Percentiles rank a stretch among this genome's conserved stretches.
These are phyloP conservation scores for Antennarius maculatus DNA, from an alignment of 2,797 vertebrate genomes.

Conservation along the genomic window DNA sequence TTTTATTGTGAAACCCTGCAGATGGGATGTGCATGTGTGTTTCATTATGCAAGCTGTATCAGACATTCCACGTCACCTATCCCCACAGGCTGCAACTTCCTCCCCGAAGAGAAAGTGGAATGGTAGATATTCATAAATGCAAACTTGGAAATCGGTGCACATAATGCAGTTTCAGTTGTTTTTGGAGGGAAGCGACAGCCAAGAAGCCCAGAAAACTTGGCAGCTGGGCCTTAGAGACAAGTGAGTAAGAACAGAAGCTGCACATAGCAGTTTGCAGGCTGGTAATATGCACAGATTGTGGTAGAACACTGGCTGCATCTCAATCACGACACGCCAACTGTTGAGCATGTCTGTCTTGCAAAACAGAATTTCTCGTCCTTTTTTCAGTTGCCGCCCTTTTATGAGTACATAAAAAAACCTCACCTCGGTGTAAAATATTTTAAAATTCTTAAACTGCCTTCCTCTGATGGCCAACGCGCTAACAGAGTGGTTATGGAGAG, in stretches of 20 bases:
- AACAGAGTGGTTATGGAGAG: no score
- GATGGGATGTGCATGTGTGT: constrained; percentile 50
- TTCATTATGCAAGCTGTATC: constrained; percentile 43
- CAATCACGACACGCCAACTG: constrained; percentile 51
- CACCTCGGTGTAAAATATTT: no score
- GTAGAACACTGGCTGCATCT: constrained; percentile 66
- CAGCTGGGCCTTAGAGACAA: constrained; percentile 69
- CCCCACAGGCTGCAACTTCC: constrained; percentile 54
- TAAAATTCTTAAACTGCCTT: no score
- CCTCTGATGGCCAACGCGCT: no score
- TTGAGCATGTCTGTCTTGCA: constrained; percentile 43
- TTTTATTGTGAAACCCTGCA: constrained; percentile 73
- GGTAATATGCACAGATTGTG: constrained; percentile 72
- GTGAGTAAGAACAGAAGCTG: constrained; percentile 70
- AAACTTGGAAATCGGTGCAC: constrained; percentile 58
- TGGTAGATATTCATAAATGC: constrained; percentile 69
- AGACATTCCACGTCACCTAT: constrained; percentile 54
- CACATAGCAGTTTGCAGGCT: constrained; percentile 61
- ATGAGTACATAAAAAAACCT: no score
- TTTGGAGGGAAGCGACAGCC: constrained; percentile 52
- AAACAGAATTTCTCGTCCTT: no score
- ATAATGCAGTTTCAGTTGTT: constrained; percentile 69
- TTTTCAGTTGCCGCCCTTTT: no score
- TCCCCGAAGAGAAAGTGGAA: constrained; percentile 57
- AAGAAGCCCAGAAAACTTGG: constrained; percentile 62